Conservation (phyloP, 2,113 vertebrate genomes). For the Thunnus thynnus region DNA sequence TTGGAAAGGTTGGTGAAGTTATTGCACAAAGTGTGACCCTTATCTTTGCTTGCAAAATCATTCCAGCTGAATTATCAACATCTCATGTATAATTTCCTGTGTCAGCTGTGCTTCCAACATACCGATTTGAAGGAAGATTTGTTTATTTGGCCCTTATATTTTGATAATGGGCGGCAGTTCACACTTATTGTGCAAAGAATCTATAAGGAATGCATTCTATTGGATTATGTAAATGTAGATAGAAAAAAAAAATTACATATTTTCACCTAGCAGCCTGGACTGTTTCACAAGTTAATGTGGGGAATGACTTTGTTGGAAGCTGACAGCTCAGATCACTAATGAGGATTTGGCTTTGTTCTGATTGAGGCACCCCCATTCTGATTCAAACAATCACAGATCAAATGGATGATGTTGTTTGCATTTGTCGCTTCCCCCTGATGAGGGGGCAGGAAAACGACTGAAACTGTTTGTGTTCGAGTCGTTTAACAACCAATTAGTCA, state of each 20-base stretch:
- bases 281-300: slow-evolving; percentile 45
- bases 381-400: slow-evolving; percentile 65
- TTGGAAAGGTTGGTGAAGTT: slow-evolving; percentile 30
- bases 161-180: slow-evolving; percentile 24
- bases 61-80: slow-evolving; percentile 62
- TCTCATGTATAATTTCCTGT: slow-evolving; percentile 57
- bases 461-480: slow-evolving; percentile 44
- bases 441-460: slow-evolving; percentile 54
- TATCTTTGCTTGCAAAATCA: slow-evolving; percentile 60
- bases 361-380: slow-evolving; percentile 35
- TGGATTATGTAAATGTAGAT: neutral
- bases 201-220: neutral
- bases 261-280: slow-evolving; percentile 1
- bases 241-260: neutral
- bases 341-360: slow-evolving; percentile 68
- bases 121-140: neutral
- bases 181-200: slow-evolving; percentile 13
- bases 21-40: slow-evolving; percentile 44
- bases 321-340: slow-evolving; percentile 61
- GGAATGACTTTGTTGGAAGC: slow-evolving; percentile 39
- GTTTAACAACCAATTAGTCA: slow-evolving; percentile 72
- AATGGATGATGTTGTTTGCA: slow-evolving; percentile 60
- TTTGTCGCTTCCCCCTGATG: slow-evolving; percentile 53
- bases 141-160: slow-evolving; percentile 7
- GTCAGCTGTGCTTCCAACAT: slow-evolving; percentile 5